phyloP scores from a whole-genome alignment of 2,888 invertebrate species.

The Watsonalla binaria region DNA sequence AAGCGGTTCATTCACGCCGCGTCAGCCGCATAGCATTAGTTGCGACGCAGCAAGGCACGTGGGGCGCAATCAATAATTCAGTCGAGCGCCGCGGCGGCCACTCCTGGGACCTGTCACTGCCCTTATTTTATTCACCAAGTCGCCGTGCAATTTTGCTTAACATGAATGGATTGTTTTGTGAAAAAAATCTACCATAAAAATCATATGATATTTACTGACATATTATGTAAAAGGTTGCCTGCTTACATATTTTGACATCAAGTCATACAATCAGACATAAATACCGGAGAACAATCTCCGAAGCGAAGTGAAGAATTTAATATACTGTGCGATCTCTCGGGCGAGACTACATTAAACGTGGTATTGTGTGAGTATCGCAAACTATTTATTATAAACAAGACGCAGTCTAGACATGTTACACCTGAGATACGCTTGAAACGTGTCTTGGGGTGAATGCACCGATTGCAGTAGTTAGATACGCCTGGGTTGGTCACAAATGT shows the following conservation, averaged over 20 bases:
- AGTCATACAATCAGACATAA: too few species aligned
- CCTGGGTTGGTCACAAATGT: not conserved
- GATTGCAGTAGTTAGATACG: not conserved
- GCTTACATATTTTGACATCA: too few species aligned
- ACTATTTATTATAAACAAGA: not conserved
- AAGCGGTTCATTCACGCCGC: not conserved
- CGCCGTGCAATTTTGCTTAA: not conserved
- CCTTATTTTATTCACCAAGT: not conserved
- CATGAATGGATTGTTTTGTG: not conserved
- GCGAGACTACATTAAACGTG: not conserved
- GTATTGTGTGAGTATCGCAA: not conserved
- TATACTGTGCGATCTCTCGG: too few species aligned
- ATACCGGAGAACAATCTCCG: too few species aligned
- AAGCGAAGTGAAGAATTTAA: too few species aligned
- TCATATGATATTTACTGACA: too few species aligned
- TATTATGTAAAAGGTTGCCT: too few species aligned
- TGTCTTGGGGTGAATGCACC: not conserved
- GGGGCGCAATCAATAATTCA: not conserved
- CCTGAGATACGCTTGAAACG: not conserved
- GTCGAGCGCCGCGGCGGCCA: not conserved
- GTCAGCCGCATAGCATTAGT: not conserved
- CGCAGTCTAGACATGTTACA: not conserved
- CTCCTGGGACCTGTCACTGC: not conserved
- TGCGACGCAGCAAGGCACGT: not conserved
- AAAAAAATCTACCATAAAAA: too few species aligned